Evolutionary conservation across 2,888 invertebrate species (phyloP), one percentile per base, ranked within the genome.

Genomic region (Nomada ruficornis): DNA sequence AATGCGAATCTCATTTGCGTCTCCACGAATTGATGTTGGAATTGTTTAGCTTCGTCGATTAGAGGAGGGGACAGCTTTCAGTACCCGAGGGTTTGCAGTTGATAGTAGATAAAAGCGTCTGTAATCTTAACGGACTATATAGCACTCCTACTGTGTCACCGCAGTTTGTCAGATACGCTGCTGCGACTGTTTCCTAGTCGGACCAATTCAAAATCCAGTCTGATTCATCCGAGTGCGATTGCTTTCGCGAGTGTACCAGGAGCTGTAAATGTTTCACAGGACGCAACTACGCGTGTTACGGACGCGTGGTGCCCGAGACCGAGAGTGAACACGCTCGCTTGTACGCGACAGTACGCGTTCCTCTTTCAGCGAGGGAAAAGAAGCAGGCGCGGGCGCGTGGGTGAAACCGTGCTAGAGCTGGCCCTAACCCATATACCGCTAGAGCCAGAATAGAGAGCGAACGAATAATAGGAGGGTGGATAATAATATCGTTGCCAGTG

Each of bases 401-500:
- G 89, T 90, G 89, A 81, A 60, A 85, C 87, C 78, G 76, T 86
- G 57, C 90, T 92, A 90, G 88, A 91, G 89, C 89, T 93, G 92
- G 92, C 92, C 93, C 91, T 92, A 93, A 93, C 93, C 93, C 87
- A 93, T 93, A 92, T 93, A 91, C 82, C 82, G 86, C 82, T 69
- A 82, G 50, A 86, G 89, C 91, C 89, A 91, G 91, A 92, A 93
- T 91, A 90, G 88, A 90, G 90, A 90, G 55, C 83, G 69, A 68
- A 62, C 85, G 88, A 60, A 86, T 86, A 77, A 87, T 78, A 77
- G 72, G 55, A 77, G 73, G 80, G 78, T 79, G 75, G 88, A 87
- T 82, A 82, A 85, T 76, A 76, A 65, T 72, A 76, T 26, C 64
- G 69, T 69, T 64, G 47, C 75, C 71, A 63, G 57, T 47, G 59